These are phyloP conservation scores for Drosophila melanocephala DNA, from an alignment of 2,888 invertebrate species.

Conservation along the genomic window DNA sequence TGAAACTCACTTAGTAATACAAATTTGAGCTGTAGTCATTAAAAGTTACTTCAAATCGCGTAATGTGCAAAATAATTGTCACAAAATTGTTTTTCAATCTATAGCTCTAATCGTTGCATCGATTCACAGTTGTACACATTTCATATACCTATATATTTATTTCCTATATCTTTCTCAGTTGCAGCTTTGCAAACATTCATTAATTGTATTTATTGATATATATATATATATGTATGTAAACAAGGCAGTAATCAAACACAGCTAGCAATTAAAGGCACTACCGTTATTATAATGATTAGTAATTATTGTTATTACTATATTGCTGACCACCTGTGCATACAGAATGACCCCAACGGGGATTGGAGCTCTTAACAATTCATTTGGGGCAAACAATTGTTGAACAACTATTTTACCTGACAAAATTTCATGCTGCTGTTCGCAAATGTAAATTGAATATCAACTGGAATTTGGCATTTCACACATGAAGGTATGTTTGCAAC, in stretches of 20 bases:
- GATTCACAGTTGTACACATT: not conserved
- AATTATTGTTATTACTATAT: slow-evolving; percentile 24
- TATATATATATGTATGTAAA: slow-evolving; percentile 32
- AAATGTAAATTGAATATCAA: slow-evolving; percentile 19
- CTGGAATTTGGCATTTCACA: not conserved
- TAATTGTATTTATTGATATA: slow-evolving; percentile 46
- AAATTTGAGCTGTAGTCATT: not conserved
- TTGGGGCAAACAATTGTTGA: slow-evolving; percentile 34
- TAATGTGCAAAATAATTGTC: not conserved
- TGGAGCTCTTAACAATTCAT: slow-evolving; percentile 30
- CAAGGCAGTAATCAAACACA: slow-evolving; percentile 59
- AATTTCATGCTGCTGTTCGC: slow-evolving; percentile 7
- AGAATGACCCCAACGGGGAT: slow-evolving; percentile 30
- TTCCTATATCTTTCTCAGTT: slow-evolving; percentile 31
- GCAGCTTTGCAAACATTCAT: slow-evolving; percentile 52
- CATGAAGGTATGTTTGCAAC: not conserved
- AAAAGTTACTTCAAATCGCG: not conserved
- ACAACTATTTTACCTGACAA: slow-evolving; percentile 19
- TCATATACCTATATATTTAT: not conserved
- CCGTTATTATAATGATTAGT: slow-evolving; percentile 49
- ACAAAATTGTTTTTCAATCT: not conserved
- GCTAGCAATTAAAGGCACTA: slow-evolving; percentile 66
- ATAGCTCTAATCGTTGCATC: not conserved
- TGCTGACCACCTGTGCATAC: slow-evolving; percentile 60
- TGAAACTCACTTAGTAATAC: not conserved